phyloP scores from a whole-genome alignment of 2,113 vertebrate genomes.

The Pagrus major region DNA sequence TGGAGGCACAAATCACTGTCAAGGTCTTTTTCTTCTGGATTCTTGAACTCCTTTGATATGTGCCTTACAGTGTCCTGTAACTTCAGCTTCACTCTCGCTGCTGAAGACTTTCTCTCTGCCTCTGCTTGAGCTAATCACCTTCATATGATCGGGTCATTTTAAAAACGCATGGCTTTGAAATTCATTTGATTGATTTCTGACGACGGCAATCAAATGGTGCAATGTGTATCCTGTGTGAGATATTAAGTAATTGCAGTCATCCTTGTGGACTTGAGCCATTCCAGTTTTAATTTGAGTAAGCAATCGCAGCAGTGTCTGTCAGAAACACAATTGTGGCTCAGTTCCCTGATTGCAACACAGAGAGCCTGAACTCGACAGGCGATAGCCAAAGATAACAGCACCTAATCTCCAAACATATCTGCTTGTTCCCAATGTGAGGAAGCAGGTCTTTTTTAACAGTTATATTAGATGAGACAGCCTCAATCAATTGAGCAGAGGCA shows the following conservation, averaged over 20 bases:
- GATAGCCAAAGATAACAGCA: conserved; percentile 76
- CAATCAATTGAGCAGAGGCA: conserved; percentile 66
- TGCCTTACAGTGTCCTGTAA: conserved; percentile 9
- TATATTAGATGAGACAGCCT: conserved; percentile 77
- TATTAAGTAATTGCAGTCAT: conserved; percentile 38
- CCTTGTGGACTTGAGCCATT: conserved; percentile 29
- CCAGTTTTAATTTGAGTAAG: conserved; percentile 35
- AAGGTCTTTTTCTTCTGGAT: conserved; percentile 38
- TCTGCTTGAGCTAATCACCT: conserved; percentile 21
- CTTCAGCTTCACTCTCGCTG: conserved; percentile 17
- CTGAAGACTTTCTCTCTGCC: conserved; percentile 18
- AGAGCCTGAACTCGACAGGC: conserved; percentile 39
- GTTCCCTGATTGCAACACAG: conserved; percentile 66
- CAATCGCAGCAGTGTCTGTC: conserved; percentile 31
- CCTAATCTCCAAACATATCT: conserved; percentile 76
- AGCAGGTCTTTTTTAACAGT: conserved; percentile 54
- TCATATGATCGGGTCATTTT: conserved; percentile 29
- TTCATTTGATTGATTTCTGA: conserved; percentile 37
- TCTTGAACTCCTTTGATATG: conserved; percentile 60
- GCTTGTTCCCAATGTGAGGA: conserved; percentile 57
- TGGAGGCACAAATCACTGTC: conserved; percentile 67
- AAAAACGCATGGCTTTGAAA: conserved; percentile 27
- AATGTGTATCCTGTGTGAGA: conserved; percentile 17
- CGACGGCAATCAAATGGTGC: conserved; percentile 27
- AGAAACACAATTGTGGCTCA: conserved; percentile 46